Conservation (phyloP, 2,888 invertebrate species). For the Morpho achilles region DNA sequence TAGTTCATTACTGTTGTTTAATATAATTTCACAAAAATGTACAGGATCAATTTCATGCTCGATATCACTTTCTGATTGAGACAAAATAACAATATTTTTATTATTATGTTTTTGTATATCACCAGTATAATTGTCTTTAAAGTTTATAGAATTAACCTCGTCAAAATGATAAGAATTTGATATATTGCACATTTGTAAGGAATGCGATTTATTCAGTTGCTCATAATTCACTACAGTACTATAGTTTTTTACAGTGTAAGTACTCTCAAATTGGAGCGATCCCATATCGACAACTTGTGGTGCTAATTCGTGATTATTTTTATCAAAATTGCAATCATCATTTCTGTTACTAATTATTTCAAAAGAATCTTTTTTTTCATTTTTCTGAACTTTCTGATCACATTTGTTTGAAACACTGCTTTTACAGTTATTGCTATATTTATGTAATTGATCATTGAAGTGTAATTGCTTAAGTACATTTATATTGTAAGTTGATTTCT, state of each 20-base stretch:
- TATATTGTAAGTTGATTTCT: slow-evolving; percentile 42
- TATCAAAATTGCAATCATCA: neutral
- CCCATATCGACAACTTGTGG: neutral
- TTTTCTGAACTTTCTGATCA: neutral
- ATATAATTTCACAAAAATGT: slow-evolving; percentile 22
- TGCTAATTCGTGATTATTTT: too few relatives aligned
- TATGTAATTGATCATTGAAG: neutral
- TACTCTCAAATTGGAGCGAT: slow-evolving; percentile 11
- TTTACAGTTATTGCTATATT: neutral
- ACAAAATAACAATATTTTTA: neutral
- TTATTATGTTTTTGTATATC: neutral
- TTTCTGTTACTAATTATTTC: neutral
- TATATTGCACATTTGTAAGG: slow-evolving; percentile 4
- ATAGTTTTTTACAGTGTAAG: slow-evolving; percentile 15
- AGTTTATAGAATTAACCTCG: neutral
- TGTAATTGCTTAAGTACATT: slow-evolving; percentile 5
- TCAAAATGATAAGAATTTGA: neutral
- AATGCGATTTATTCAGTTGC: slow-evolving; percentile 12
- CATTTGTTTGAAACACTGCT: neutral
- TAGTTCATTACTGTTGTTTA: slow-evolving; percentile 19
- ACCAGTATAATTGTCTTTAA: neutral
- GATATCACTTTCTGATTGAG: slow-evolving; percentile 4
- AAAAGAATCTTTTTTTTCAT: too few relatives aligned
- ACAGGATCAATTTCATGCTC: slow-evolving; percentile 11
- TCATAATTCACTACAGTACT: neutral